These are phyloP conservation scores for Anthophora plumipes DNA, from an alignment of 2,888 invertebrate species.

Conservation along the genomic window DNA sequence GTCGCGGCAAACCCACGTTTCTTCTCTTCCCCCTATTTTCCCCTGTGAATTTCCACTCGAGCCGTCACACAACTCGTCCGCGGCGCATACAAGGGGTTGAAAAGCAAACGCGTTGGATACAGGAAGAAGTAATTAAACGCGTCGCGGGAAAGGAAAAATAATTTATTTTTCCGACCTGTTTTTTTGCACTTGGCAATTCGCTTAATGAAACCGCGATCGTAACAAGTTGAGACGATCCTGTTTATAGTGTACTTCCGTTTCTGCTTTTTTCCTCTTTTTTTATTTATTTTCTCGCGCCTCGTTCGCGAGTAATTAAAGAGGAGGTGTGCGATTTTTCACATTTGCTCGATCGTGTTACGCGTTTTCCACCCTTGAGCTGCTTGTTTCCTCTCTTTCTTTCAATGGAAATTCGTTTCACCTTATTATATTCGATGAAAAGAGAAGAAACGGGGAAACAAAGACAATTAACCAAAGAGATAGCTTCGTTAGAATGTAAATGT, in stretches of 20 bases:
- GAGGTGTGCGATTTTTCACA: slow-evolving; percentile 21
- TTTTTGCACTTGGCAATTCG: background rate
- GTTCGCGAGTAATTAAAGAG: slow-evolving; percentile 26
- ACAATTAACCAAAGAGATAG: too few relatives aligned
- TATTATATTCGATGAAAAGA: background rate
- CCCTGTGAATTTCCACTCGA: slow-evolving; percentile 28
- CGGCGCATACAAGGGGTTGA: background rate
- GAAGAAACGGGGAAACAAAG: background rate
- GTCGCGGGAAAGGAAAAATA: slow-evolving; percentile 9
- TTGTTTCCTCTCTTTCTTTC: too few relatives aligned
- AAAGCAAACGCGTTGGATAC: background rate
- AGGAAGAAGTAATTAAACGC: slow-evolving; percentile 39
- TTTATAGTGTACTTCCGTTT: background rate
- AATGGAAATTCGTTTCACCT: background rate
- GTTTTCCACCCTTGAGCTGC: background rate
- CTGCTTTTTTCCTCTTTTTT: background rate
- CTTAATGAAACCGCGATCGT: slow-evolving; percentile 34
- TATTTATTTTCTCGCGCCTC: background rate
- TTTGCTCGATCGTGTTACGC: slow-evolving; percentile 18
- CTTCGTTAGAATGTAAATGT: too few relatives aligned
- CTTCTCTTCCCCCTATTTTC: background rate
- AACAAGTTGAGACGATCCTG: background rate
- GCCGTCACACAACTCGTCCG: background rate
- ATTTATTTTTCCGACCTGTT: slow-evolving; percentile 14
- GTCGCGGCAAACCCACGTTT: background rate